Conservation (phyloP, 2,888 invertebrate genomes). For the Patella ulyssiponensis region DNA sequence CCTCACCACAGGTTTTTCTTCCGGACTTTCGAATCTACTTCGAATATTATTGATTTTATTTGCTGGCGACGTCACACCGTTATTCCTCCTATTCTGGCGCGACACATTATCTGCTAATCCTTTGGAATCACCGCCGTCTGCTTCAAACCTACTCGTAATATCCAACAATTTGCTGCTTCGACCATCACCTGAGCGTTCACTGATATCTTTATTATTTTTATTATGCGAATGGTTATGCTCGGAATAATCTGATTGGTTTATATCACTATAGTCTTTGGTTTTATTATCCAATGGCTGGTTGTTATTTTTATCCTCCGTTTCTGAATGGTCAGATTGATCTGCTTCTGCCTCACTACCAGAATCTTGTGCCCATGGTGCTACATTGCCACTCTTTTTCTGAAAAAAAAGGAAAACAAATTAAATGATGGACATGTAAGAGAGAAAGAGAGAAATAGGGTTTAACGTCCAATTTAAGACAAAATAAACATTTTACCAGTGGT, state of each 20-base stretch:
- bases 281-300: slow-evolving; percentile 44
- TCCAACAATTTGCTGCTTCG: not conserved
- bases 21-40: slow-evolving; percentile 44
- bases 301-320: slow-evolving; percentile 46
- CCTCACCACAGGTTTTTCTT: slow-evolving; percentile 25
- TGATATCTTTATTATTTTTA: not conserved
- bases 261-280: slow-evolving; percentile 14
- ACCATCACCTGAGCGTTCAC: not conserved
- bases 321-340: slow-evolving; percentile 16
- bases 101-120: not conserved
- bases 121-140: not conserved
- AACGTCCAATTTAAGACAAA: no score
- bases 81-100: not conserved
- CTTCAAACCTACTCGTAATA: not conserved
- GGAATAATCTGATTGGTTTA: slow-evolving; percentile 2
- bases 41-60: slow-evolving; percentile 45
- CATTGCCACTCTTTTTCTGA: slow-evolving; percentile 20
- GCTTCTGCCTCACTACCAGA: slow-evolving; percentile 41
- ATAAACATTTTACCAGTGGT: no score
- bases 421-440: no score
- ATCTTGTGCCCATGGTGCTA: slow-evolving; percentile 53
- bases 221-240: slow-evolving; percentile 2
- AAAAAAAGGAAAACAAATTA: slow-evolving; percentile 4
- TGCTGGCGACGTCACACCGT: slow-evolving; percentile 25
- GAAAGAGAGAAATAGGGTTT: no score